Conservation (phyloP, 1,140 invertebrate genomes). For the Scylla paramamosain region DNA sequence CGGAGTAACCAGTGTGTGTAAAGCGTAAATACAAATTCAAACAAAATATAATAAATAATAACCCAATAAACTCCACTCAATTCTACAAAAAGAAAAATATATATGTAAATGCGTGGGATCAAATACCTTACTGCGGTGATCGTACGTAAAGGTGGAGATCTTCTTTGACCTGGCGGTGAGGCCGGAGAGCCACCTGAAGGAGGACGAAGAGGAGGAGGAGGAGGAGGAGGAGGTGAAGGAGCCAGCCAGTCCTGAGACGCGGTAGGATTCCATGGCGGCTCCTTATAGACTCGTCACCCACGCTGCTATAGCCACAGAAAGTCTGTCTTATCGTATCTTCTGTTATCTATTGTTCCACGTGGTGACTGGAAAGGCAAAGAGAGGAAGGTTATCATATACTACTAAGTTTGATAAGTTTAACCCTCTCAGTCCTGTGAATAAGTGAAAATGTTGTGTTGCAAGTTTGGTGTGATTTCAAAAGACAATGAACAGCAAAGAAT, state of each 20-base stretch:
- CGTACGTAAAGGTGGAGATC: not conserved
- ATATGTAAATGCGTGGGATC: not conserved
- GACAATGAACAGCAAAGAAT: no score
- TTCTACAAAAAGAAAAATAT: no score
- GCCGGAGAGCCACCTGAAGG: not conserved
- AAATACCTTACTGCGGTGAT: not conserved
- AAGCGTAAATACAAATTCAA: no score
- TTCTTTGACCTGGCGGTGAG: not conserved
- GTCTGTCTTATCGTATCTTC: not conserved
- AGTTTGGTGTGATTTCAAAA: no score
- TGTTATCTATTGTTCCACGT: not conserved
- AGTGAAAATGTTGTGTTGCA: no score
- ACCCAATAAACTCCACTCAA: no score
- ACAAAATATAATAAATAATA: no score
- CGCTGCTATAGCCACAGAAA: no score
- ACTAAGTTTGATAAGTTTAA: no score
- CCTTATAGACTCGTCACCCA: not conserved
- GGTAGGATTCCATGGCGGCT: not conserved
- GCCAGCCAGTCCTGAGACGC: not conserved
- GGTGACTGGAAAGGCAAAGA: not conserved
- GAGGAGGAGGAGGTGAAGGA: not conserved
- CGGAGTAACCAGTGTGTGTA: no score
- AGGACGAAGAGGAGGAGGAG: not conserved
- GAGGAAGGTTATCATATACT: no score
- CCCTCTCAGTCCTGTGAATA: no score